Conservation (phyloP, 2,113 vertebrate genomes). For the Hippopotamus amphibius region DNA sequence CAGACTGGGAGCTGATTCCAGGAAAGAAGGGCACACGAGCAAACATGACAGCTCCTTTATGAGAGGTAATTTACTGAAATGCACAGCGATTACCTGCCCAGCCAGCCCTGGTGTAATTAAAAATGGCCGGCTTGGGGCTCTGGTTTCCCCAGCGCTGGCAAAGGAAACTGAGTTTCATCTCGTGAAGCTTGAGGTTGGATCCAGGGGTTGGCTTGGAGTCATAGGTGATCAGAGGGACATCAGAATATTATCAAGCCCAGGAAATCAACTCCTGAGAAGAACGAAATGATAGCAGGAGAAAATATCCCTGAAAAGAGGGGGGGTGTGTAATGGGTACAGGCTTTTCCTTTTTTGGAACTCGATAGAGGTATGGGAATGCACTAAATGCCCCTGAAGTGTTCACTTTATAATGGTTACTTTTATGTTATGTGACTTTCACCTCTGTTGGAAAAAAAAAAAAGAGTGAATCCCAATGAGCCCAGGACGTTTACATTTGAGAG, state of each 20-base stretch:
- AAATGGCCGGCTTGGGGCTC: conserved; percentile 1
- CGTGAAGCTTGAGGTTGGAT: conserved; percentile 71
- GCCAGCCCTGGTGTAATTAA: conserved; percentile 71
- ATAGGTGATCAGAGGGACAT: neutral
- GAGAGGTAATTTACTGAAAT: conserved; percentile 82
- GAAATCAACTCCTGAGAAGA: conserved; percentile 50
- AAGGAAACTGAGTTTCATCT: conserved; percentile 19
- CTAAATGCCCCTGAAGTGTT: neutral
- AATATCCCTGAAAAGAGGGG: neutral
- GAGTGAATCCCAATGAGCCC: conserved; percentile 21
- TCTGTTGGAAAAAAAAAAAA: neutral
- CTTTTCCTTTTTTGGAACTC: neutral
- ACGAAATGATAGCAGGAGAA: neutral
- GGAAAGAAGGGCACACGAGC: conserved; percentile 74
- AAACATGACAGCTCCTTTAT: conserved; percentile 81
- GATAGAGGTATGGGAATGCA: neutral
- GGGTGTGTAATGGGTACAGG: neutral
- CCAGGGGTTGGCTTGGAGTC: conserved; percentile 56
- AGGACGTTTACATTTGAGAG: conserved; percentile 59
- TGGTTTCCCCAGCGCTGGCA: neutral
- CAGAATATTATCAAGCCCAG: neutral
- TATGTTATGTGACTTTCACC: conserved; percentile 13
- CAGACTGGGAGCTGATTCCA: conserved; percentile 80
- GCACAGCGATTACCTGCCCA: conserved; percentile 79
- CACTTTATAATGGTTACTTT: conserved; percentile 22